Base-by-base conservation (phyloP, 2,888 invertebrate species). In the Ormyrus pomaceus region DNA sequence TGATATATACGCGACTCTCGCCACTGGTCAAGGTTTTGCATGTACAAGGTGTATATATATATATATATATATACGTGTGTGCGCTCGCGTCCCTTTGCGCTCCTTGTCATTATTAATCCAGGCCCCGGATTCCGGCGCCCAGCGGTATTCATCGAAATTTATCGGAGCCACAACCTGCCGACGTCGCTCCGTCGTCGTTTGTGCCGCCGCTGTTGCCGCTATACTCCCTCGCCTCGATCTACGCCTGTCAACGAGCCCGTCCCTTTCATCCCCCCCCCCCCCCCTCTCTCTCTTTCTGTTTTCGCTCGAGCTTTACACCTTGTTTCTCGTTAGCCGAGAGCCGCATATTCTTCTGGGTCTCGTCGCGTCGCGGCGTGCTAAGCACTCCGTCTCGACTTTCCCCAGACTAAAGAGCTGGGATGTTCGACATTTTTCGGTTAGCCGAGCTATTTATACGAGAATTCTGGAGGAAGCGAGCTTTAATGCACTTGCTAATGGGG, bases 51-150 rank as follows among this genome's bases (percentile, higher is more conserved):
- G 46, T 34, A 34, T 34, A 34, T 34, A 34, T 34, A 4, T 34
- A 34, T 19, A 19, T 19, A 19, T 2, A 2, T 1, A 19, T 19
- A 19, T 1, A 10, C 53, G 19, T 55, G 6, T 58, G 53, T 81
- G 82, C 82, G 82, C 79, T 81, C 61, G 74, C 79, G 82, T 84
- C 84, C 84, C 85, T 85, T 84, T 83, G 83, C 87, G 84, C 84
- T 82, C 85, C 87, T 86, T 84, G 84, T 86, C 86, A 85, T 88
- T 87, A 88, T 88, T 88, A 88, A 87, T 88, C 86, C 83, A 83
- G 61, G 77, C 34, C 68, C 51, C 71, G 66, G 69, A 74, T 77
- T 66, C 68, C 70, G 51, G 13, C 48, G 51, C 11, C 61, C 7
- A 8, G 11, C n/a, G 68, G 62, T 76, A 72, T 61, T 80, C 72